Percentiles rank a stretch among this genome's conserved stretches.
These are phyloP conservation scores for Polylopha cassiicola DNA, from an alignment of 2,888 invertebrate genomes.

Conservation along the genomic window DNA sequence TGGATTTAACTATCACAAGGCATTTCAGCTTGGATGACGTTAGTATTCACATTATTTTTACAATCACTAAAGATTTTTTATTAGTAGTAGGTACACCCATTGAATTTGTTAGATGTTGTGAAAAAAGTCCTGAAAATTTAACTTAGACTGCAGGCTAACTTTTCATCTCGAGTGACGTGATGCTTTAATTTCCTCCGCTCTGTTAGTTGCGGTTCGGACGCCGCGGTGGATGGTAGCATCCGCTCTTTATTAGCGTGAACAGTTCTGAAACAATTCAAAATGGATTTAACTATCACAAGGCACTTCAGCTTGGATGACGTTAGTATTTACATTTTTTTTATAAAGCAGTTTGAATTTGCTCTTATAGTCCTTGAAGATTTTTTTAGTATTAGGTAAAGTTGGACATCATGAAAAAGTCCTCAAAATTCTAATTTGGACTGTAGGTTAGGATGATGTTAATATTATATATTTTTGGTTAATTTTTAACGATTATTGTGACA, in stretches of 20 bases:
- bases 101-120: too few species aligned
- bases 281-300: constrained; percentile 70
- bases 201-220: constrained; percentile 8
- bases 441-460: too few species aligned
- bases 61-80: background rate
- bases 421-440: too few species aligned
- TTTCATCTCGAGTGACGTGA: background rate
- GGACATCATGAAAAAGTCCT: too few species aligned
- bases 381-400: background rate
- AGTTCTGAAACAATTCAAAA: constrained; percentile 35
- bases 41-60: background rate
- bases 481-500: too few species aligned
- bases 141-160: background rate
- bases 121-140: too few species aligned
- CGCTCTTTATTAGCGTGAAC: background rate
- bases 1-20: too few species aligned
- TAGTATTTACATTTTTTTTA: constrained; percentile 33
- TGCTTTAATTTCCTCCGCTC: constrained; percentile 12
- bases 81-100: background rate
- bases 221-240: constrained; percentile 2
- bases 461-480: too few species aligned
- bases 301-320: constrained; percentile 74
- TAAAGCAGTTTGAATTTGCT: too few species aligned
- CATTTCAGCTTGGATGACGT: too few species aligned
- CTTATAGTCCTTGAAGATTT: background rate